Evolutionary conservation across 2,113 vertebrate species (phyloP).

Genomic region (Eidolon helvum): DNA sequence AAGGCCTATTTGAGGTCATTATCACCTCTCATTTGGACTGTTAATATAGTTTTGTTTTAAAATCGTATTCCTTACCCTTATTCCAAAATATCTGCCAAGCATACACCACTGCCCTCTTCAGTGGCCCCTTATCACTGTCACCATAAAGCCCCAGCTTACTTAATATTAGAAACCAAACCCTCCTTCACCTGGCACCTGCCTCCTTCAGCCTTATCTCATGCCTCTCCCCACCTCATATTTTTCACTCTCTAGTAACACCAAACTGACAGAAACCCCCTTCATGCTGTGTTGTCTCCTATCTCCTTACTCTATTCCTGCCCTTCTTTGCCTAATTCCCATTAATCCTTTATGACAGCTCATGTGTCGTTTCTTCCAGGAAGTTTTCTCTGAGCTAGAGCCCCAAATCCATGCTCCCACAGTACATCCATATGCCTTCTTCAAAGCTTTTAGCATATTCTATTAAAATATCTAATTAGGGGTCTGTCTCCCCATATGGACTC

Average conservation of each 20-base stretch:
- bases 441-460: constrained; percentile 66
- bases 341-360: constrained; percentile 34
- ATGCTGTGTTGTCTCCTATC: background rate
- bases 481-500: constrained; percentile 61
- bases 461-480: constrained; percentile 73
- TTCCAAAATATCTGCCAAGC: background rate
- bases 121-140: background rate
- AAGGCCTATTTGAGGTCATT: background rate
- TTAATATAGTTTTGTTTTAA: background rate
- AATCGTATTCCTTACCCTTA: background rate
- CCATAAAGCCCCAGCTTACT: background rate
- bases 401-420: constrained; percentile 20
- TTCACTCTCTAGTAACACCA: background rate
- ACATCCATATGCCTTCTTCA: constrained; percentile 58
- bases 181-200: background rate
- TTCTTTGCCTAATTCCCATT: constrained; percentile 7
- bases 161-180: background rate
- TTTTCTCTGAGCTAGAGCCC: constrained; percentile 32
- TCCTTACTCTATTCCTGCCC: background rate
- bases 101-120: background rate
- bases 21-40: background rate
- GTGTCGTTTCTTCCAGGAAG: constrained; percentile 54
- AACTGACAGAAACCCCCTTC: background rate
- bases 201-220: background rate
- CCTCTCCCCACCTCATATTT: background rate